Evolutionary conservation across 2,797 vertebrate species (phyloP), one percentile per base, ranked within the genome.

Genomic region (Ambastaia sidthimunki): DNA sequence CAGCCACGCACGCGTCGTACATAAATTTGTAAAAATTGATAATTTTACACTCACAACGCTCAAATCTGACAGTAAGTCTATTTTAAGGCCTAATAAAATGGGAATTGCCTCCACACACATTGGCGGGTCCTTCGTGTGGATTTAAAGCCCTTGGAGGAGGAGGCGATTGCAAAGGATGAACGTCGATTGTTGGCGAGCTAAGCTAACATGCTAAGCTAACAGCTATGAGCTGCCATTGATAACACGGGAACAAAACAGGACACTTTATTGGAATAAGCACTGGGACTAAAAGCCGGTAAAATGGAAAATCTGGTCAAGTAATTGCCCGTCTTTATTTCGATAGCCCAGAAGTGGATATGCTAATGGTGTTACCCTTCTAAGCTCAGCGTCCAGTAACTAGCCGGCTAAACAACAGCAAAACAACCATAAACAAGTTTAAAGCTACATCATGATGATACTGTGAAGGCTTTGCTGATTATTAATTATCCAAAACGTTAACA

Each of bases 191-290:
- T 79, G 71, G 77, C 69, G 2, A 16, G 69, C 69, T 57, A 80
- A 21, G 78, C 78, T 80, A 80, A 57, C 37, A 52, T 18, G 78
- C 62, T 73, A 80, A n/a, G 62, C 37, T 59, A 80, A 59, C 34
- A 6, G 34, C 48, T 23, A 48, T 73, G 11, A 47, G 62, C 55
- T 48, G 70, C 50, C 12, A 25, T 44, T 73, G 7, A 28, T 28
- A 34, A 23, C 19, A 73, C 2, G 4, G 12, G 3, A 1, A 55
- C 19, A 15, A 34, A 52, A 67, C n/a, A 2, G 11, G 25, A 12
- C 16, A 31, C 7, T n/a, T n/a, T 28, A 2, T 25, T n/a, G n/a
- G 5, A 25, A 65, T 31, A 16, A 63, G 18, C 15, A 16, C 21
- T 13, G 11, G 12, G 4, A 21, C 11, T 16, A 19, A 69, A 60